A percentile compares a stretch with the other conserved stretches of the same genome.
Evolutionary conservation across 1,140 invertebrate genomes (phyloP).

Genomic region (Protaetia brevitarsis): DNA sequence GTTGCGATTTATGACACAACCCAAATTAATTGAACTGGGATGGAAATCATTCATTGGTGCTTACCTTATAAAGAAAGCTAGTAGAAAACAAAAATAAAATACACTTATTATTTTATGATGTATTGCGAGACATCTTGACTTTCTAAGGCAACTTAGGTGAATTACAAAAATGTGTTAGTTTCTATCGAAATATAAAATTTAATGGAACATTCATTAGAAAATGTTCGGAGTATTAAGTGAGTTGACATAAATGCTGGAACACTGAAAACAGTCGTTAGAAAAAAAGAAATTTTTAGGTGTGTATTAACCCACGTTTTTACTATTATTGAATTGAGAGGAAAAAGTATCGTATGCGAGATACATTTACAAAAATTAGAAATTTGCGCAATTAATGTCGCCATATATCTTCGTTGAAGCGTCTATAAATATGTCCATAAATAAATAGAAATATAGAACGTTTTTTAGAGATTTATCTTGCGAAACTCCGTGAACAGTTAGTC

Average conservation of each 20-base stretch:
- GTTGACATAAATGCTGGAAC: not conserved
- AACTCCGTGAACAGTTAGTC: not conserved
- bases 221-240: not conserved
- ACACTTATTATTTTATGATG: no score
- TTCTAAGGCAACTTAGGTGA: not conserved
- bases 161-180: not conserved
- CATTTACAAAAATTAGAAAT: slow-evolving; percentile 14
- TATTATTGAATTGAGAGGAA: not conserved
- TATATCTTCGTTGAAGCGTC: slow-evolving; percentile 8
- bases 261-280: not conserved
- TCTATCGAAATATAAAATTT: not conserved
- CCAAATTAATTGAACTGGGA: no score
- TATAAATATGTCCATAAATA: slow-evolving; percentile 5
- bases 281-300: not conserved
- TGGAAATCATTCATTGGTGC: no score
- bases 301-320: not conserved
- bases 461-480: slow-evolving; percentile 16
- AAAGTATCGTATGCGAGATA: slow-evolving; percentile 1
- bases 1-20: no score
- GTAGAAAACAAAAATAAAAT: no score
- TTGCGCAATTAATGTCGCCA: slow-evolving; percentile 11
- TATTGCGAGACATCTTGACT: not conserved
- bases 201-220: not conserved
- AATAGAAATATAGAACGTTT: slow-evolving; percentile 6
- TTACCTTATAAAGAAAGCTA: no score